A percentile compares a stretch with the other conserved stretches of the same genome.
These are phyloP conservation scores for Dermochelys coriacea DNA, from an alignment of 2,797 vertebrate genomes.

Conservation along the genomic window DNA sequence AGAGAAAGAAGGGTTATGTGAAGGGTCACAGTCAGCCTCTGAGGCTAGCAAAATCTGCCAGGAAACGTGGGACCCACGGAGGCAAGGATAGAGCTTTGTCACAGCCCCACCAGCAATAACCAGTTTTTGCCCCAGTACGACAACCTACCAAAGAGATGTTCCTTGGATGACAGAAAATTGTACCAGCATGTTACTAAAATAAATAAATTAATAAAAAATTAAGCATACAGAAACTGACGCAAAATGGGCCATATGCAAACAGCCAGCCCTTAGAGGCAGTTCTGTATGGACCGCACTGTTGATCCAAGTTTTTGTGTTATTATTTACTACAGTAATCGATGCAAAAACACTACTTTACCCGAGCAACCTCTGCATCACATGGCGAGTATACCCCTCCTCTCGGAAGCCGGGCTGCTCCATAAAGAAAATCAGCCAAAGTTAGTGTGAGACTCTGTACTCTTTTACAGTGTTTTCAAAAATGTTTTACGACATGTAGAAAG, in stretches of 20 bases:
- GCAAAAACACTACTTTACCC: constrained; percentile 75
- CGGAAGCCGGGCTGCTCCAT: constrained; percentile 74
- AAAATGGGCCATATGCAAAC: constrained; percentile 67
- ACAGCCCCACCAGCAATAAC: fast-evolving
- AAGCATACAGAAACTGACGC: constrained; percentile 59
- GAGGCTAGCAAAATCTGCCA: no score
- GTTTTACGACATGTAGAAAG: constrained; percentile 80
- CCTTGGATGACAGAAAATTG: fast-evolving
- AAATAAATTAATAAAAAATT: background rate
- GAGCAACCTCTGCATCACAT: constrained; percentile 72
- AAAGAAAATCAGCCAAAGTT: constrained; percentile 77
- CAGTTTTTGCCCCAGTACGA: constrained; percentile 23
- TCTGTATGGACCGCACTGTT: constrained; percentile 69
- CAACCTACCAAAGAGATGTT: constrained; percentile 29
- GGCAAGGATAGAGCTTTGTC: no score
- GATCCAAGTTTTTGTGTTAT: constrained; percentile 71
- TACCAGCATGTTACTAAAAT: background rate
- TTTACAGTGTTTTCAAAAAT: constrained; percentile 77
- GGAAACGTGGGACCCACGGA: no score
- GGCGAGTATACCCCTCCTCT: constrained; percentile 74
- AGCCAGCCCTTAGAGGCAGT: constrained; percentile 52
- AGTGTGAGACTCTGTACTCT: constrained; percentile 70
- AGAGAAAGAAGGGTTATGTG: no score
- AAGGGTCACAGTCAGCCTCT: no score
- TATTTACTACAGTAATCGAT: constrained; percentile 78